These are phyloP conservation scores for Ceratothoa steindachneri DNA, from an alignment of 2,888 invertebrate genomes.

Conservation along the genomic window DNA sequence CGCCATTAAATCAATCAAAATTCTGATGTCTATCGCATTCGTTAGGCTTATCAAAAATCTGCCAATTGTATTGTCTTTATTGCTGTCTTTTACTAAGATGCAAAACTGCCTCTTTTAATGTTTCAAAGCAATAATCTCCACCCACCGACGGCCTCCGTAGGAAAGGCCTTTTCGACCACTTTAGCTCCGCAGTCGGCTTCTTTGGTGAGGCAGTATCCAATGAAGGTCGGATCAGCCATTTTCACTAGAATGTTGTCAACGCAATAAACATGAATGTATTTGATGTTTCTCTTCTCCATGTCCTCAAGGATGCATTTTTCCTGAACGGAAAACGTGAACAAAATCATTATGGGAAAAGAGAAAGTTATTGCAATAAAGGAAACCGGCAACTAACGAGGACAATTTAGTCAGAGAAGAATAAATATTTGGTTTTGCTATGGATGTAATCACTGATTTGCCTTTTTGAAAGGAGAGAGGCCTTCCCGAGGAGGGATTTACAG, in stretches of 20 bases:
- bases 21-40: no score
- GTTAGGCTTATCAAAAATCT: no score
- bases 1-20: no score
- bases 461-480: no score
- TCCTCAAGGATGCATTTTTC: constrained; percentile 72
- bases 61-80: no score
- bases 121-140: no score
- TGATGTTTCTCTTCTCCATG: constrained; percentile 71
- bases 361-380: not conserved
- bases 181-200: constrained; percentile 93
- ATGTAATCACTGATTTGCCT: no score
- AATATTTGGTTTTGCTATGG: no score
- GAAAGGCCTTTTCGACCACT: constrained; percentile 80
- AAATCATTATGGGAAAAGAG: not conserved
- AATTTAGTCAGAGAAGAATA: no score
- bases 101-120: no score
- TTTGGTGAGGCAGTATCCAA: constrained; percentile 86
- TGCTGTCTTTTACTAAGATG: no score
- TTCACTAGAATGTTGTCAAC: constrained; percentile 98
- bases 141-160: constrained; percentile 91
- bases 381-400: not conserved
- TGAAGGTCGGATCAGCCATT: constrained; percentile 93
- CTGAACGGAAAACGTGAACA: constrained; percentile 58
- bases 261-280: constrained; percentile 91
- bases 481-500: no score